Conservation (phyloP, 2,113 vertebrate genomes). For the Semnornis frantzii region DNA sequence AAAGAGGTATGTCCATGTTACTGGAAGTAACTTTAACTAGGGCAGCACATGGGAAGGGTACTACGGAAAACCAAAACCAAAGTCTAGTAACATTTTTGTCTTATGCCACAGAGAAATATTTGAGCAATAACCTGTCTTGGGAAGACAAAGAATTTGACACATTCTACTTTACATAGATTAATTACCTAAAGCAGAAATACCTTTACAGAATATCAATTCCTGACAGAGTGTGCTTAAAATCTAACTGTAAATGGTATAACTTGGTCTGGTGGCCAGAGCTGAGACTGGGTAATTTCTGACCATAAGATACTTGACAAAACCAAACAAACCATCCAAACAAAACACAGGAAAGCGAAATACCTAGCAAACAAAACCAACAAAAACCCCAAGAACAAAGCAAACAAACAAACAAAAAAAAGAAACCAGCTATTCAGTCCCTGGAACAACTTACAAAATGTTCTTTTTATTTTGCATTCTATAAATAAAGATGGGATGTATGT, state of each 20-base stretch:
- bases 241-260: background rate
- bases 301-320: background rate
- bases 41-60: background rate
- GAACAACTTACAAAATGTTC: background rate
- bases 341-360: too few species aligned
- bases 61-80: background rate
- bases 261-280: background rate
- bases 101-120: background rate
- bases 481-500: background rate
- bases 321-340: too few species aligned
- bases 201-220: background rate
- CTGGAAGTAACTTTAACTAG: background rate
- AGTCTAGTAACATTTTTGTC: background rate
- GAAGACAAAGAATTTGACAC: background rate
- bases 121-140: background rate
- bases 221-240: background rate
- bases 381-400: too few species aligned
- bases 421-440: background rate
- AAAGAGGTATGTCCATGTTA: background rate
- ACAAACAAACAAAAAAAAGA: background rate
- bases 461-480: background rate
- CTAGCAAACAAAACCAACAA: too few species aligned
- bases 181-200: background rate
- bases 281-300: background rate
- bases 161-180: background rate